These are phyloP conservation scores for Ennomos fuscantarius DNA, from an alignment of 2,888 invertebrate species.

Conservation along the genomic window DNA sequence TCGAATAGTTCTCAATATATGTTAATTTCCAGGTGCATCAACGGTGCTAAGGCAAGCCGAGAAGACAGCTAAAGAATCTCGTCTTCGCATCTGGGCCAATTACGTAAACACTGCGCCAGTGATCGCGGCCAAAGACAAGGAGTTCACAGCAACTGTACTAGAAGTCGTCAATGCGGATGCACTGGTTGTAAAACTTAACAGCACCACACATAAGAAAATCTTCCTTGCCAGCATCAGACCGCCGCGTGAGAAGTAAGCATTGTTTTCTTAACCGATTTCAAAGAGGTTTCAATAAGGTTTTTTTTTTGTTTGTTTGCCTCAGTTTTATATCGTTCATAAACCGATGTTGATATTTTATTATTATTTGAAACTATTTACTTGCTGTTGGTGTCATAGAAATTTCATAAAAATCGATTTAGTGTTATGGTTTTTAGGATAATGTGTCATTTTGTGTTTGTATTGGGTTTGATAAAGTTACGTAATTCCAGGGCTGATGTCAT, in stretches of 20 bases:
- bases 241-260: slow-evolving; percentile 89
- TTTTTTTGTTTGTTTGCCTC: too few species aligned
- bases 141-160: slow-evolving; percentile 92
- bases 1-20: too few species aligned
- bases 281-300: too few species aligned
- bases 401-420: too few species aligned
- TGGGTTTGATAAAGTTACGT: not conserved
- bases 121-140: slow-evolving; percentile 91
- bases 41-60: slow-evolving; percentile 92
- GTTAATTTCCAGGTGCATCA: slow-evolving; percentile 86
- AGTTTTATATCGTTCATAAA: too few species aligned
- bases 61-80: slow-evolving; percentile 93
- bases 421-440: too few species aligned
- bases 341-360: too few species aligned
- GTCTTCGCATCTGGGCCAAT: slow-evolving; percentile 95
- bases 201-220: slow-evolving; percentile 93
- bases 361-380: too few species aligned
- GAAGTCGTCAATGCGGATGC: slow-evolving; percentile 98
- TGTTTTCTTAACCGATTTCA: not conserved
- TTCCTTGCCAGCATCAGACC: slow-evolving; percentile 98
- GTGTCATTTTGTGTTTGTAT: too few species aligned
- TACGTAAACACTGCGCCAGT: slow-evolving; percentile 91
- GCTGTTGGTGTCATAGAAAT: too few species aligned
- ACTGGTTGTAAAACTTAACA: slow-evolving; percentile 92
- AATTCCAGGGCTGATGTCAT: too few species aligned